Evolutionary conservation across 2,113 vertebrate species (phyloP), one percentile per base, ranked within the genome.

Genomic region (Nanorana parkeri): DNA sequence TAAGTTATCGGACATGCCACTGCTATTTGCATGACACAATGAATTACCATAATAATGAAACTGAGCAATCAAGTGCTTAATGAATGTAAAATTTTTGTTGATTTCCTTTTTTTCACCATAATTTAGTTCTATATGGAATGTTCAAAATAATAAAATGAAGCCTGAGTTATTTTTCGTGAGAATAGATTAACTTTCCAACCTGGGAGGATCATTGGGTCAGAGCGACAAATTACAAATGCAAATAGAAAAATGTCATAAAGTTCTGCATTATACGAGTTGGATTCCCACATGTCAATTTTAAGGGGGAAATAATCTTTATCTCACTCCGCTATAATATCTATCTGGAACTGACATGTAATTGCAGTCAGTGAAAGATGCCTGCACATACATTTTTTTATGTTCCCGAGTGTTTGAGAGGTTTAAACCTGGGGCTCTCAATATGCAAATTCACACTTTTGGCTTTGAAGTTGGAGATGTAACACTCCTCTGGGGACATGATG

Each of bases 41-140:
- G 80, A 60, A 82, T 82, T 82, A 75, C 71, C 80, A 82, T 82
- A 82, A 82, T 82, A 82, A 82, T 82, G 80, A 82, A 82, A 75
- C 71, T 41, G 63, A 82, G 80, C 80, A 82, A 82, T 82, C 80
- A 82, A 75, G n/a, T 82, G 71, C 71, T 63, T 82, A 82, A 82
- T 82, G 80, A 82, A 82, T 82, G 71, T 82, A 82, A 82, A 66
- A 75, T 82, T 82, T 75, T 52, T 67, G 80, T 67, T 82, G 80
- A 68, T 82, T 82, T 81, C 47, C 61, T 72, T 74, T 74, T 81
- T 66, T 66, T 26, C 51, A 8, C 71, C 24, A 66, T 67, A 75
- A 82, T 82, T 75, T 75, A 66, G 51, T 75, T 75, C 75, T 82
- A 75, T 82, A 41, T 52, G 51, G 29, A 75, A 82, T 58, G 71